These are phyloP conservation scores for Dysmachus trigonus DNA, from an alignment of 2,888 invertebrate genomes.

Conservation along the genomic window DNA sequence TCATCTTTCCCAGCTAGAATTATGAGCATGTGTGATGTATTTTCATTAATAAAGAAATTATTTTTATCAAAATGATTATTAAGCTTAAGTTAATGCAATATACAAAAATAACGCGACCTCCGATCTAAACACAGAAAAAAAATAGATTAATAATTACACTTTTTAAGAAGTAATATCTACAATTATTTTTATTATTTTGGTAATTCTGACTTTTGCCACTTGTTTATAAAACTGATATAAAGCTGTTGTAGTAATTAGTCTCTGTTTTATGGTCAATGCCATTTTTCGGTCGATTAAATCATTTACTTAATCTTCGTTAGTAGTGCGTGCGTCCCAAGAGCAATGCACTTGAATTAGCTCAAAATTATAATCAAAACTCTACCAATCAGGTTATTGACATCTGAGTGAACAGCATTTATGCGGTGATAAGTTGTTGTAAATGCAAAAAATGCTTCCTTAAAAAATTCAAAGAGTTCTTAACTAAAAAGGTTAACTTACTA, in stretches of 20 bases:
- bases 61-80: background rate
- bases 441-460: background rate
- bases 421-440: background rate
- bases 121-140: no score
- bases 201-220: background rate
- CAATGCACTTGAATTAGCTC: background rate
- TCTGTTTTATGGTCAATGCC: background rate
- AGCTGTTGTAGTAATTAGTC: background rate
- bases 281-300: background rate
- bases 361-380: background rate
- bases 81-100: background rate
- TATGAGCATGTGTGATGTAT: no score
- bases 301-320: background rate
- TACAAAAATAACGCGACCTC: no score
- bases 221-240: background rate
- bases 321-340: background rate
- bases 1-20: no score
- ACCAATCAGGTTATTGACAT: background rate
- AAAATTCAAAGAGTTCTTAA: background rate
- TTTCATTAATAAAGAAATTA: no score
- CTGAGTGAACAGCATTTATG: background rate
- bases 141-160: background rate
- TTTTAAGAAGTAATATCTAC: background rate
- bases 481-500: background rate
- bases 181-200: background rate